Evolutionary conservation across 92 coral and sea anemone species (phyloP).

Genomic region (Palythoa grandiflora): DNA sequence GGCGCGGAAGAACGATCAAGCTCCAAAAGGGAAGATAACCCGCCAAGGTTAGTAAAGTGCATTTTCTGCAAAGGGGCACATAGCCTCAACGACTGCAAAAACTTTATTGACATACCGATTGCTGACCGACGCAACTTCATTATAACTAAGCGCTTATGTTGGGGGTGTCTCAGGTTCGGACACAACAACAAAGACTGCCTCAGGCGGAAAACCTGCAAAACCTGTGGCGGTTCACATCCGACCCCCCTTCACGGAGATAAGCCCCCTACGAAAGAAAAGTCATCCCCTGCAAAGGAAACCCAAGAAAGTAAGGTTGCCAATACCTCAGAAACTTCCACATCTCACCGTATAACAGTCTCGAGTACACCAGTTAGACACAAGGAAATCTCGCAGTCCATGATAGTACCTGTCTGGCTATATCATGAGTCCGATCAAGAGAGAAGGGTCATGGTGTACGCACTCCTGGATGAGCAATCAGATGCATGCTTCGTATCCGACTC

Average conservation of each 20-base stretch:
- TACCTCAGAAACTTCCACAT: not conserved
- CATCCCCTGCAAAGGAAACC: not conserved
- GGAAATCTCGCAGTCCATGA: conserved; percentile 47
- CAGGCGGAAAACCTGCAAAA: not conserved
- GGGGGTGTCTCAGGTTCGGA: not conserved
- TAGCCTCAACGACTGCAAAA: conserved; percentile 42
- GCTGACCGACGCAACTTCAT: conserved; percentile 33
- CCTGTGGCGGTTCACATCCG: not conserved
- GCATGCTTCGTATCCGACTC: conserved; percentile 57
- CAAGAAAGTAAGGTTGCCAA: conserved; percentile 17
- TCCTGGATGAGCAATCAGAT: conserved; percentile 69
- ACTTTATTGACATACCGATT: conserved; percentile 21
- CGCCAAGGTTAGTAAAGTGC: conserved; percentile 2
- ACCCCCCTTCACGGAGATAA: not conserved
- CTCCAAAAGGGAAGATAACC: conserved; percentile 3
- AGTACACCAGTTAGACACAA: not conserved
- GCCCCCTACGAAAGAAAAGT: not conserved
- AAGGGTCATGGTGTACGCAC: conserved; percentile 54
- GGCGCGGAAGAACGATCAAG: conserved; percentile 17
- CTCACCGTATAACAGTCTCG: too few species aligned
- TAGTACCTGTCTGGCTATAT: conserved; percentile 70
- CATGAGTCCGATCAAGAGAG: conserved; percentile 48
- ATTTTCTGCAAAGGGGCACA: conserved; percentile 45
- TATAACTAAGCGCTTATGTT: conserved; percentile 41
- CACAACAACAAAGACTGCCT: not conserved